These are phyloP conservation scores for Scalopus aquaticus DNA, from an alignment of 2,113 vertebrate genomes.

Conservation along the genomic window DNA sequence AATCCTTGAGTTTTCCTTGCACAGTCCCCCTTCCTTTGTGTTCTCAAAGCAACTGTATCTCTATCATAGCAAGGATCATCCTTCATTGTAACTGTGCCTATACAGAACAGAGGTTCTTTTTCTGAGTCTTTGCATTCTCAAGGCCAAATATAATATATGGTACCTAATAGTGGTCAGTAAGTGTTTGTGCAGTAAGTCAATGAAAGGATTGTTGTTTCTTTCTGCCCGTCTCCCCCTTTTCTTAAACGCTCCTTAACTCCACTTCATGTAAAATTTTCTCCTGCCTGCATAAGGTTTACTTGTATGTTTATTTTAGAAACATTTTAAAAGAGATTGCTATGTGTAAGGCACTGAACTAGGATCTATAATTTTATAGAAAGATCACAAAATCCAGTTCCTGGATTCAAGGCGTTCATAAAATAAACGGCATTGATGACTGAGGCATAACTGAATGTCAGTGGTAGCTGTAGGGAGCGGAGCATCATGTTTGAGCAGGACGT, in stretches of 20 bases:
- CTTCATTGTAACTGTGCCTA: not conserved
- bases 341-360: too few species aligned
- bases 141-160: not conserved
- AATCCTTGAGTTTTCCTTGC: too few species aligned
- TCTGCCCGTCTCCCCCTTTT: not conserved
- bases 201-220: not conserved
- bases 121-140: not conserved
- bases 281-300: not conserved
- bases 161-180: not conserved
- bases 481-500: not conserved
- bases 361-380: not conserved
- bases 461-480: not conserved
- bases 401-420: not conserved
- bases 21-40: not conserved
- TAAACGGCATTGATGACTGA: not conserved
- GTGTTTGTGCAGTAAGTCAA: not conserved
- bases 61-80: not conserved
- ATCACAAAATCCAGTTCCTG: not conserved
- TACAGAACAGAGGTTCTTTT: not conserved
- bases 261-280: not conserved
- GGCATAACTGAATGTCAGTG: not conserved
- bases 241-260: not conserved
- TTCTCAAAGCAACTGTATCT: not conserved
- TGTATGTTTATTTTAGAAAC: not conserved
- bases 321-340: not conserved